Conservation (phyloP, 2,113 vertebrate genomes). For the Phaetusa simplex region DNA sequence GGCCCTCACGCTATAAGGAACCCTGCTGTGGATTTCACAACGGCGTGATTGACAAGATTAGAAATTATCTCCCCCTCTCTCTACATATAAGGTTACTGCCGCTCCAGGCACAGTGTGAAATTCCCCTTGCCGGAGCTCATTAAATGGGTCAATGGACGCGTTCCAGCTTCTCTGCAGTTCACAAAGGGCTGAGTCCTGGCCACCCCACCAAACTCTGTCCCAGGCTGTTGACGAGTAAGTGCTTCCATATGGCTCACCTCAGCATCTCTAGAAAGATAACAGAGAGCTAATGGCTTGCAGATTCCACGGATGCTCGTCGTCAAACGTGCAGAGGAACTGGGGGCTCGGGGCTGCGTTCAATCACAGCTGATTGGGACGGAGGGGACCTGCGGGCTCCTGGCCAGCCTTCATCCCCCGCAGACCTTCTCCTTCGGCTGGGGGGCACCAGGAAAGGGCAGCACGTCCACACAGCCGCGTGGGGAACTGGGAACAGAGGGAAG, state of each 20-base stretch:
- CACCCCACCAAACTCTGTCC: constrained; percentile 67
- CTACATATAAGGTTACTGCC: constrained; percentile 69
- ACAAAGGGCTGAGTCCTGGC: constrained; percentile 70
- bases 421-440: background rate
- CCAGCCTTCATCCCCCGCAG: background rate
- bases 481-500: background rate
- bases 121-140: constrained; percentile 74
- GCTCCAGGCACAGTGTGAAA: constrained; percentile 74
- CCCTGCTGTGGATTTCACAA: constrained; percentile 68
- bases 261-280: constrained; percentile 72
- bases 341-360: constrained; percentile 19
- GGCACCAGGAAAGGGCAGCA: background rate
- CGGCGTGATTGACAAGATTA: constrained; percentile 71
- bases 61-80: constrained; percentile 62
- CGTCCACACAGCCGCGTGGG: rapidly evolving
- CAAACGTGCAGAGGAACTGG: background rate
- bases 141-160: constrained; percentile 71
- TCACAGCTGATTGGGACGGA: constrained; percentile 47
- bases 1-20: constrained; percentile 52
- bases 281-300: constrained; percentile 73
- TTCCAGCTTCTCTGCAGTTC: constrained; percentile 71
- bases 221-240: constrained; percentile 71
- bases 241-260: constrained; percentile 75
- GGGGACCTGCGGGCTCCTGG: background rate
- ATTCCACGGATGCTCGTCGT: constrained; percentile 56